phyloP scores from a whole-genome alignment of 2,888 invertebrate genomes.

The Belgica antarctica region DNA sequence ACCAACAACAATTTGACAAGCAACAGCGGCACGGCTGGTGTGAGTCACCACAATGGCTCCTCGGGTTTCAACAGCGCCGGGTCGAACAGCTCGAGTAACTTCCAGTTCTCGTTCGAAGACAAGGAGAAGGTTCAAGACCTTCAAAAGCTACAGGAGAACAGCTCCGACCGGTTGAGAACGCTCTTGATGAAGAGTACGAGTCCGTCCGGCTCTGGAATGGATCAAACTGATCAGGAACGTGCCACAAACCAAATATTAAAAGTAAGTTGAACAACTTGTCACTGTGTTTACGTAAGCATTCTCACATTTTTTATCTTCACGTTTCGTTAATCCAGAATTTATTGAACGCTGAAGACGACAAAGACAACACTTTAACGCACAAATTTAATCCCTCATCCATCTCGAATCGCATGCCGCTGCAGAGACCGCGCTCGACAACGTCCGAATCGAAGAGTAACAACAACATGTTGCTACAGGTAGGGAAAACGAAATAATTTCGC shows the following conservation, averaged over 20 bases:
- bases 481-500: conserved; percentile 1
- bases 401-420: conserved; percentile 47
- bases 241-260: conserved; percentile 48
- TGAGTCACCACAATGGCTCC: conserved; percentile 46
- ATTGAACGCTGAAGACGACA: conserved; percentile 53
- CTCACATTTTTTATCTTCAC: conserved; percentile 14
- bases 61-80: conserved; percentile 46
- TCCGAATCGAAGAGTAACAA: conserved; percentile 52
- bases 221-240: conserved; percentile 51
- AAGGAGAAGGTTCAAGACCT: conserved; percentile 47
- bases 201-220: conserved; percentile 46
- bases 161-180: conserved; percentile 58
- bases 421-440: conserved; percentile 45
- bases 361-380: conserved; percentile 47
- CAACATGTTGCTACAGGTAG: conserved; percentile 66
- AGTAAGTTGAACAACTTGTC: conserved; percentile 46
- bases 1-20: conserved; percentile 49
- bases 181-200: conserved; percentile 56
- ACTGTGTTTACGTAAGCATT: neutral
- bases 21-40: conserved; percentile 47
- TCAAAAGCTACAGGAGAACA: conserved; percentile 52
- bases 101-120: conserved; percentile 46
- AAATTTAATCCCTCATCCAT: conserved; percentile 46
- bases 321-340: conserved; percentile 43
- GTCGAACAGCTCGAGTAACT: conserved; percentile 15